Evolutionary conservation across 2,797 vertebrate genomes (phyloP), one percentile per base, ranked within the genome.

Genomic region (Rhynchotus rufescens): DNA sequence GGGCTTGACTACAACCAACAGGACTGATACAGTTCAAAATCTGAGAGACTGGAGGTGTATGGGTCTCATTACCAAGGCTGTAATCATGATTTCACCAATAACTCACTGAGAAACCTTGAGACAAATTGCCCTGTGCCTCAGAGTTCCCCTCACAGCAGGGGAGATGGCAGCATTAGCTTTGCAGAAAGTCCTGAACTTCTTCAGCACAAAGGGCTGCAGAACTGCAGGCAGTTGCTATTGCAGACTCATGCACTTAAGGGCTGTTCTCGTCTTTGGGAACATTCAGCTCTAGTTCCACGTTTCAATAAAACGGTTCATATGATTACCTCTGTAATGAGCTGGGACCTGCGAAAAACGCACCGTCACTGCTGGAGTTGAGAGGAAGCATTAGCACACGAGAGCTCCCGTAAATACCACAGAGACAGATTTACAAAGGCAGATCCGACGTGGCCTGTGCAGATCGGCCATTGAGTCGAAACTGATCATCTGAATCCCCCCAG

Each of bases 271-370:
- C 73, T 21, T 67, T 77, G 67, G 76, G 87, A 91, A 85, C 86
- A 85, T 79, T 92, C 93, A 89, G 88, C 83, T 85, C 90, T 36
- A 51, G 65, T 64, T 88, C 47, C 62, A 65, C 81, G 61, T 89
- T 86, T 73, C 79, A 85, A 92, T 60, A 68, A 89, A 83, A 23
- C 22, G 60, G 28, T 64, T 95, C 47, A 79, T 83, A 38, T 73
- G 76, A 71, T 92, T 91, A 83, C 52, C 47, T 76, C 84, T 65
- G 81, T 84, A 89, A 94, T 87, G 88, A 90, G 82, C 71, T 85
- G 88, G 87, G 84, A 81, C 74, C 74, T 77, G 60, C 84, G 78
- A 57, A 80, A 91, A 87, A 2, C 60, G 57, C 0, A 0, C 71
- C 60, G 32, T 73, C 89, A 87, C 73, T 64, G 49, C 44, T 60